A percentile compares a stretch with the other conserved stretches of the same genome.
These are phyloP conservation scores for Ovibos moschatus DNA, from an alignment of 2,113 vertebrate genomes.

Conservation along the genomic window DNA sequence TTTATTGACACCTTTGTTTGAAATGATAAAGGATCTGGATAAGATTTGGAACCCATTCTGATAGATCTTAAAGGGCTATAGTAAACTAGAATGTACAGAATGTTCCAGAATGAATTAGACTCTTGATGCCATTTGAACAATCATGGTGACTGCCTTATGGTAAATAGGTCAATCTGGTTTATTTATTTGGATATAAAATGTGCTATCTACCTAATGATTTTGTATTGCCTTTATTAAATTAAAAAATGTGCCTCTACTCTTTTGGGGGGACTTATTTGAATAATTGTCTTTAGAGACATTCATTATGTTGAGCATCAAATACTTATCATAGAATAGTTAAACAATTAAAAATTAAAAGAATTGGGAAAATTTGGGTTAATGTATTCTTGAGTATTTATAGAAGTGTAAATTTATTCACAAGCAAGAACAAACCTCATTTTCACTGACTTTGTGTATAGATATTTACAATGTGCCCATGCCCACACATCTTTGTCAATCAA, in stretches of 20 bases:
- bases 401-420: background rate
- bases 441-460: background rate
- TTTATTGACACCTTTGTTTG: background rate
- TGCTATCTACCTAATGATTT: background rate
- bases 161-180: background rate
- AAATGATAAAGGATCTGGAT: background rate
- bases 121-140: background rate
- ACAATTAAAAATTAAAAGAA: background rate
- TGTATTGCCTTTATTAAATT: background rate
- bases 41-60: background rate
- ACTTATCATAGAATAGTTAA: conserved; percentile 21
- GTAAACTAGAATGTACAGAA: background rate
- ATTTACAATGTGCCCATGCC: background rate
- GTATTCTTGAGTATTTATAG: background rate
- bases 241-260: background rate
- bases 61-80: background rate
- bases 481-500: background rate
- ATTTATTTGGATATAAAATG: background rate
- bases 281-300: conserved; percentile 36
- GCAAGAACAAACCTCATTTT: background rate
- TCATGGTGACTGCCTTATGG: background rate
- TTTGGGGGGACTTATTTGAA: background rate
- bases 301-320: conserved; percentile 15
- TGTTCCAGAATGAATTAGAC: background rate
- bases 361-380: background rate